Base-by-base conservation (phyloP, 1,140 invertebrate species). In the Trichonephila clavata region DNA sequence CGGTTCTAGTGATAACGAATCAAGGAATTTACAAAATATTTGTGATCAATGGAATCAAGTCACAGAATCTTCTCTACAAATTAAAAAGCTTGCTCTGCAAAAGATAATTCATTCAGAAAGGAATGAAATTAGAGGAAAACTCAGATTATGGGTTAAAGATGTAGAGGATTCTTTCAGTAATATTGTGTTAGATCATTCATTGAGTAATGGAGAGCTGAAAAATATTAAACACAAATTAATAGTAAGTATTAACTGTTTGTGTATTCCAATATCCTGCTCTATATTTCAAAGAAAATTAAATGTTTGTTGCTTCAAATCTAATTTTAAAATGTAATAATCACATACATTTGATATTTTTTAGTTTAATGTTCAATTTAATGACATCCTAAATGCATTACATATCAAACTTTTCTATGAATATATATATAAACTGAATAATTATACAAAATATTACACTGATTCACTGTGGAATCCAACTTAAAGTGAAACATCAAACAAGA, bases 141-240 rank as follows among this genome's bases (percentile, higher is more conserved):
- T 83, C 14, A 21, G 57, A 83, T 57, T 57, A 10, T 83, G 39
- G 50, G 43, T 83, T 57, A 59, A 83, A 24, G 81, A 59, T 83
- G 81, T 59, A 13, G 81, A n/a, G 8, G 50, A 83, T 5, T n/a
- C 20, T 57, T 83, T 83, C 27, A 77, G 32, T 39, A 77, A 39
- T 39, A 39, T 77, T 32, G 18, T 18, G 5, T 77, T 16, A 20
- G 27, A 77, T 6, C 5, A 18, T 77, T 4, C 16, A 16, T 3
- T 20, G 71, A 39, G 18, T 77, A 27, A 13, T 16, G 32, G 18
- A 77, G 71, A 77, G 14, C 10, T 77, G n/a, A 83, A 83, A 59
- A 59, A 83, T 24, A 50, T 59, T n/a, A n/a, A 83, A 57, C 50
- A 16, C 81, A 83, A 83, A 24, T 57, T 83, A 83, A 57, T 83